Percentiles rank a stretch among this genome's conserved stretches.
These are phyloP conservation scores for Temnothorax nylanderi DNA, from an alignment of 1,140 invertebrate species.

Conservation along the genomic window DNA sequence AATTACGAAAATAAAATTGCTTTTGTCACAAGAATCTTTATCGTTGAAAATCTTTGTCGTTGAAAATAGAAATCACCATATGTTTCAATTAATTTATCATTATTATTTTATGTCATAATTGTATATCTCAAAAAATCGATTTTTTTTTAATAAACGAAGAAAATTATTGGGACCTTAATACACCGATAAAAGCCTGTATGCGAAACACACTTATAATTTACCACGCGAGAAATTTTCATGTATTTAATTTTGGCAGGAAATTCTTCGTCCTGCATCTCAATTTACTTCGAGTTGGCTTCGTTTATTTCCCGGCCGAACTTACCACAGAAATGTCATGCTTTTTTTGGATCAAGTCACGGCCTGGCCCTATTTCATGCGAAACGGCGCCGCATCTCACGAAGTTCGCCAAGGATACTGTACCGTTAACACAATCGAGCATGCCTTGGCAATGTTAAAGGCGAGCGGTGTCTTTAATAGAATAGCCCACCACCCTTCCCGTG, in stretches of 20 bases:
- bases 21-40: not conserved
- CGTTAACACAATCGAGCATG: conserved; percentile 72
- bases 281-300: conserved; percentile 50
- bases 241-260: not conserved
- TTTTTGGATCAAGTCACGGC: conserved; percentile 72
- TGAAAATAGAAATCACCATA: not conserved
- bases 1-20: not conserved
- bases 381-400: conserved; percentile 61
- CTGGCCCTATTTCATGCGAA: conserved; percentile 72
- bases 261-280: not conserved
- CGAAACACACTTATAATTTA: not conserved
- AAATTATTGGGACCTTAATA: not conserved
- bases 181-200: not conserved
- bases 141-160: not conserved
- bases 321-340: conserved; percentile 61
- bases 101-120: not conserved
- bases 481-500: not conserved
- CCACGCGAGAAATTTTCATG: not conserved
- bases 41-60: not conserved
- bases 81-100: not conserved
- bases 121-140: not conserved
- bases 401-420: not conserved
- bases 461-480: not conserved
- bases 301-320: conserved; percentile 69
- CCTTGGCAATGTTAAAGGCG: conserved; percentile 66